Percentiles rank a stretch among this genome's conserved stretches.
phyloP scores from a whole-genome alignment of 2,113 vertebrate genomes.

The Salvelinus alpinus region DNA sequence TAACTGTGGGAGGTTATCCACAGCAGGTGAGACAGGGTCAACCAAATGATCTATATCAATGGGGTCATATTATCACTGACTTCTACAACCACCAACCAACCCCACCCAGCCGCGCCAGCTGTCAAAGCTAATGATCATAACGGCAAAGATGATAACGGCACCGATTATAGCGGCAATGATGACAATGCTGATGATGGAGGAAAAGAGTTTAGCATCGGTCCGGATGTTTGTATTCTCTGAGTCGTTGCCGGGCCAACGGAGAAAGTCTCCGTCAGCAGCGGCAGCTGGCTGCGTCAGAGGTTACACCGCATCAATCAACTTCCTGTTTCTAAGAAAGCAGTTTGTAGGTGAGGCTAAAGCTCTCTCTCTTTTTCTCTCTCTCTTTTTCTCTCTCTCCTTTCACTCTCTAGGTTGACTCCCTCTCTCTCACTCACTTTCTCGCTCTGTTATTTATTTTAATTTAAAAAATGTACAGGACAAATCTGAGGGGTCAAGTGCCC shows the following conservation, averaged over 20 bases:
- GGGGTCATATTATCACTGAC: no score
- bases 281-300: conserved; percentile 60
- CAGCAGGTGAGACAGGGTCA: background rate
- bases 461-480: no score
- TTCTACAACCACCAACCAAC: no score
- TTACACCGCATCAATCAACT: conserved; percentile 58
- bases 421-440: background rate
- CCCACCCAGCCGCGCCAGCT: background rate
- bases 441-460: no score
- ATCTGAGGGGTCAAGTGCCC: no score
- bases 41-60: background rate
- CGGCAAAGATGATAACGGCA: conserved; percentile 9
- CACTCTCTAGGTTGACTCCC: background rate
- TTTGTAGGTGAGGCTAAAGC: background rate
- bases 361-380: background rate
- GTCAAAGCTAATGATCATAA: background rate
- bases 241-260: conserved; percentile 53
- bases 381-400: background rate
- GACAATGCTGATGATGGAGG: background rate
- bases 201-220: conserved; percentile 3
- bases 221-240: conserved; percentile 61
- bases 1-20: background rate
- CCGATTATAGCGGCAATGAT: conserved; percentile 4
- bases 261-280: conserved; percentile 46
- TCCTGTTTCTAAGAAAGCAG: conserved; percentile 67